Evolutionary conservation across 2,113 vertebrate genomes (phyloP), one percentile per base, ranked within the genome.

Genomic region (Panurus biarmicus): DNA sequence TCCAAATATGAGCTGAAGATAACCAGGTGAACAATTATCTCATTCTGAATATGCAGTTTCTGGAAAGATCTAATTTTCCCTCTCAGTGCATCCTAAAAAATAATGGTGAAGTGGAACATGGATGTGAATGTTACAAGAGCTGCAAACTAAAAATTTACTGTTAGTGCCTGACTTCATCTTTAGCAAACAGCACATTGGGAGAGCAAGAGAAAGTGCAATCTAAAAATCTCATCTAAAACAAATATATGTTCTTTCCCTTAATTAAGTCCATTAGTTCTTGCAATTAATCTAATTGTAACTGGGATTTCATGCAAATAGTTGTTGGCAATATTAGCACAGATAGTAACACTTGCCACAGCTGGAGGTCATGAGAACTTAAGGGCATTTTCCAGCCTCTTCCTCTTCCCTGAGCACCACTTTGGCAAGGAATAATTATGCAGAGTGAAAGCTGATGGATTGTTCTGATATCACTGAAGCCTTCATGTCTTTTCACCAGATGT

Each of bases 401-500:
- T 86, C 64, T 69, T 93, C 36, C 75, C 87, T 64, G 50, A 94
- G 60, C 75, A 91, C 81, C 75, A 53, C 51, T 95, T 86, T 83
- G 5, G 4, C 56, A 77, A 62, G 74, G 79, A 94, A 57, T 88
- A 95, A 89, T 95, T 87, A 94, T 73, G 85, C 85, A 87, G 64
- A 87, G 75, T 78, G 77, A 93, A 95, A 93, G 74, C 73, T 90
- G 93, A 86, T 92, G 85, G 81, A 87, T 96, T 85, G n/a, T 91
- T 95, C 95, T 50, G 85, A 93, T 90, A 89, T 90, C 85, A 94
- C 73, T n/a, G 60, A 90, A 86, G 69, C 47, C 62, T 96, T 94
- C 84, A 84, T 71, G 56, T 96, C 86, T 96, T 94, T 93, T 94
- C 94, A 81, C 67, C 74, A 96, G 72, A 93, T 94, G 80, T 96